Percentiles rank a stretch among this genome's conserved stretches.
Evolutionary conservation across 2,888 invertebrate species (phyloP).

Genomic region (Eristalis tenax): DNA sequence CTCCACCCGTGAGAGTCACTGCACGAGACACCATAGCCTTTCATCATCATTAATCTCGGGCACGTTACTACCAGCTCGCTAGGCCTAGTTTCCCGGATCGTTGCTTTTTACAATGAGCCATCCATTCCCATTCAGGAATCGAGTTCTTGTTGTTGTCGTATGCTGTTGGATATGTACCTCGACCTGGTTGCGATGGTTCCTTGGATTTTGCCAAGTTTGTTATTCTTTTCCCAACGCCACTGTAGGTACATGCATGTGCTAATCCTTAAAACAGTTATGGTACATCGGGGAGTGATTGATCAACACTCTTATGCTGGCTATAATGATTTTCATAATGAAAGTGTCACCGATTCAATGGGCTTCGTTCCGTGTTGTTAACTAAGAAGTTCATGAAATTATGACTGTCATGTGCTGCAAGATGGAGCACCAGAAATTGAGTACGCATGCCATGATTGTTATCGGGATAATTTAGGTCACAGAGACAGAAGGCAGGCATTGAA

Average conservation of each 20-base stretch:
- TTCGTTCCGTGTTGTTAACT: neutral
- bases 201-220: neutral
- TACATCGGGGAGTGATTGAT: conserved; percentile 55
- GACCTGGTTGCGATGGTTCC: neutral
- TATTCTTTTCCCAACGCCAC: neutral
- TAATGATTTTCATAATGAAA: conserved; percentile 32
- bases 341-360: conserved; percentile 24
- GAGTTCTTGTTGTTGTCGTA: neutral
- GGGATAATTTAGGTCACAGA: neutral
- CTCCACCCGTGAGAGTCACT: neutral
- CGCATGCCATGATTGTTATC: neutral
- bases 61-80: conserved; percentile 3
- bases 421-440: neutral
- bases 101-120: conserved; percentile 4
- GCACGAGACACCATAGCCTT: neutral
- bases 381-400: conserved; percentile 11
- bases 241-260: conserved; percentile 2
- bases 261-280: conserved; percentile 28
- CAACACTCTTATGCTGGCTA: neutral
- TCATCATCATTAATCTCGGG: neutral
- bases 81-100: neutral
- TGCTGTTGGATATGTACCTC: too few species aligned
- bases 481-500: neutral
- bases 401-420: neutral
- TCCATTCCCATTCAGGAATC: neutral